phyloP scores from a whole-genome alignment of 2,113 vertebrate species.

The Arothron firmamentum region DNA sequence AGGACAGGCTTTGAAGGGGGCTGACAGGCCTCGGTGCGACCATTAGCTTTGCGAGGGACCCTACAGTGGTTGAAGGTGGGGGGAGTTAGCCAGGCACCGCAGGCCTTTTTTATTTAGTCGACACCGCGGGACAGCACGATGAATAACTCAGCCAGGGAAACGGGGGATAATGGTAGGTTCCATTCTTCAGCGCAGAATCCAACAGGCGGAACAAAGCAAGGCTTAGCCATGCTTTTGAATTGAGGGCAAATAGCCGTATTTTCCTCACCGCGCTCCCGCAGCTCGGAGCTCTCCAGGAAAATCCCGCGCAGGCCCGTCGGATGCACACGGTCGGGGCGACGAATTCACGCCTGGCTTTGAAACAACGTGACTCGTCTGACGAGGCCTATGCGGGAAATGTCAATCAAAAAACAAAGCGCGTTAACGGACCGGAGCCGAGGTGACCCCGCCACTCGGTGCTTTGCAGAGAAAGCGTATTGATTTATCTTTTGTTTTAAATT shows the following conservation, averaged over 20 bases:
- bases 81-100: conserved; percentile 41
- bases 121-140: conserved; percentile 51
- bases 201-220: conserved; percentile 42
- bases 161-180: conserved; percentile 49
- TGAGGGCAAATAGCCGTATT: conserved; percentile 41
- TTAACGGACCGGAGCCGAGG: conserved; percentile 15
- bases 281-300: conserved; percentile 10
- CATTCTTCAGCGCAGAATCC: conserved; percentile 36
- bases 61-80: conserved; percentile 43
- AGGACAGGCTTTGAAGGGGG: conserved; percentile 61
- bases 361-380: no score
- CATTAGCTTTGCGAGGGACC: conserved; percentile 70
- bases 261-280: conserved; percentile 16
- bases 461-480: conserved; percentile 17
- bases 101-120: conserved; percentile 53
- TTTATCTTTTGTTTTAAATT: conserved; percentile 27
- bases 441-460: not conserved
- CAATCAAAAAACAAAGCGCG: conserved; percentile 37
- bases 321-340: conserved; percentile 6
- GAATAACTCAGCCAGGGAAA: conserved; percentile 50
- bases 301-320: conserved; percentile 15
- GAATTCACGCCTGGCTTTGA: conserved; percentile 33
- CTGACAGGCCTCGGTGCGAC: conserved; percentile 67
- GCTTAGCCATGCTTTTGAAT: conserved; percentile 40
- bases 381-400: conserved; percentile 24